Evolutionary conservation across 2,113 vertebrate genomes (phyloP).

Genomic region (Parus major): DNA sequence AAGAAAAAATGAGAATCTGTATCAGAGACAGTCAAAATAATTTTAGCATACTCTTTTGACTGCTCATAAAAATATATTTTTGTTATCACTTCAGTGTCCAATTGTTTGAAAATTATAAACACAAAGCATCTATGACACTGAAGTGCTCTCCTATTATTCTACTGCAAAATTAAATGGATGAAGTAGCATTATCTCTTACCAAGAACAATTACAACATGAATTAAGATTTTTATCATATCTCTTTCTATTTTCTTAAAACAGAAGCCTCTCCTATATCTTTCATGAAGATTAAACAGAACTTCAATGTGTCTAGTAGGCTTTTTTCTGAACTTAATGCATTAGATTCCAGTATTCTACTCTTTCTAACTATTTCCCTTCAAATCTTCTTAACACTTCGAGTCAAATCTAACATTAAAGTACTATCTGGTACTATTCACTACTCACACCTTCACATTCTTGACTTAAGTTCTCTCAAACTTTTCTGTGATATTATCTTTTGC

Average conservation of each 20-base stretch:
- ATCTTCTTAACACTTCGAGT: not conserved
- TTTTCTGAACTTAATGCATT: not conserved
- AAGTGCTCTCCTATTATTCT: not conserved
- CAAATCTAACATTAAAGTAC: not conserved
- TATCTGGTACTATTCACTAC: not conserved
- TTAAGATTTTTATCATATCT: not conserved
- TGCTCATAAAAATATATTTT: not conserved
- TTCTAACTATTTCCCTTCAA: not conserved
- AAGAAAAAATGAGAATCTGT: not conserved
- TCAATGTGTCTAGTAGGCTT: not conserved
- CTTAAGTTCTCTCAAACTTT: not conserved
- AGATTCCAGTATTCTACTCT: not conserved
- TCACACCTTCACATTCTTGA: not conserved
- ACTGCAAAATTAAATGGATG: not conserved
- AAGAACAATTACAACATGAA: not conserved
- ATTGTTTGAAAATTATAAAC: not conserved
- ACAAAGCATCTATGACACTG: not conserved
- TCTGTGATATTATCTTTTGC: not conserved
- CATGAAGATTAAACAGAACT: not conserved
- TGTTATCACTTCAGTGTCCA: not conserved
- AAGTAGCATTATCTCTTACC: not conserved
- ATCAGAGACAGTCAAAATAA: not conserved
- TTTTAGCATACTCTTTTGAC: not conserved
- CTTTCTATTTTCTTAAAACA: not conserved
- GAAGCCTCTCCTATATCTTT: not conserved